phyloP scores from a whole-genome alignment of 2,888 invertebrate species.

The Aleiodes leptofemur region DNA sequence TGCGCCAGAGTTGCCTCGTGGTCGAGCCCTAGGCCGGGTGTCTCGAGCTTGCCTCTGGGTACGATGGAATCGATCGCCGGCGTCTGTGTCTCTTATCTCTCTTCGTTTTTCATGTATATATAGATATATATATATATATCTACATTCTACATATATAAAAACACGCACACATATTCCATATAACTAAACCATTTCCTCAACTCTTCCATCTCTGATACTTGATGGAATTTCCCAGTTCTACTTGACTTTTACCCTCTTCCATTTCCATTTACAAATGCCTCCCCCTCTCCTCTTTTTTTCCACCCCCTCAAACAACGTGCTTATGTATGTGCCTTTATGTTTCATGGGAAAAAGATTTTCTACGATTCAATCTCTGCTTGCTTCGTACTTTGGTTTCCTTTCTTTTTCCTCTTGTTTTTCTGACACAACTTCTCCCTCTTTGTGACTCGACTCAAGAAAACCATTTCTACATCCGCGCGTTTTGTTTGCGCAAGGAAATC shows the following conservation, averaged over 20 bases:
- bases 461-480: constrained; percentile 10
- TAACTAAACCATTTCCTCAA: neutral
- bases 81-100: constrained; percentile 26
- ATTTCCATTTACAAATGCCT: constrained; percentile 19
- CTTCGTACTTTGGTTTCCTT: neutral
- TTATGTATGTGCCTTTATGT: neutral
- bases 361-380: constrained; percentile 35
- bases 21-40: constrained; percentile 35
- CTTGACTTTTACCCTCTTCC: constrained; percentile 1
- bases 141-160: constrained; percentile 19
- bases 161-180: constrained; percentile 21
- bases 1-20: constrained; percentile 31
- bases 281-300: too few relatives aligned
- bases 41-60: constrained; percentile 39
- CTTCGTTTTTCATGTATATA: neutral
- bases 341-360: constrained; percentile 31
- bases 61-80: constrained; percentile 47
- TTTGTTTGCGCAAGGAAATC: constrained; percentile 42
- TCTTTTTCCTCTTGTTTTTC: neutral
- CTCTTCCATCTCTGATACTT: constrained; percentile 22
- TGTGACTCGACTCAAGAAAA: constrained; percentile 5
- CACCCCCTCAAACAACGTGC: constrained; percentile 5
- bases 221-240: constrained; percentile 36
- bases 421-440: neutral
- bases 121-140: neutral